Evolutionary conservation across 2,888 invertebrate genomes (phyloP).

Genomic region (Entomobrya proxima): DNA sequence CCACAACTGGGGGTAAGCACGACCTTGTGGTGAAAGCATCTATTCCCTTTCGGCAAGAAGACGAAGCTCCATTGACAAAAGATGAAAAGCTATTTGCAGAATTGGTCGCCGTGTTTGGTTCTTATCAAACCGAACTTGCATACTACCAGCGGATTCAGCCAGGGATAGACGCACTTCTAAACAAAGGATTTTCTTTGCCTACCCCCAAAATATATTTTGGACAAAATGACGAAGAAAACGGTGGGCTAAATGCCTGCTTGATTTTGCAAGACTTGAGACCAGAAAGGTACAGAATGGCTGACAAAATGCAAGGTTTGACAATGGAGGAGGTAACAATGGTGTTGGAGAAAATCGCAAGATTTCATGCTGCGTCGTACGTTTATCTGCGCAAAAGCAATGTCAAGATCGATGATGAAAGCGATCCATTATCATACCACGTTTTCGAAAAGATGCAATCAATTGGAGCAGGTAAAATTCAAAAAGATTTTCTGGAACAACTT

Average conservation of each 20-base stretch:
- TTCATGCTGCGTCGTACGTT: conserved; percentile 67
- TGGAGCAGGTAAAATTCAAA: background rate
- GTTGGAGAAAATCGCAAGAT: conserved; percentile 63
- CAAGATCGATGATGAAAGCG: background rate
- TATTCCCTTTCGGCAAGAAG: conserved; percentile 5
- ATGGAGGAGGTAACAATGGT: conserved; percentile 55
- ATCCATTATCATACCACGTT: background rate
- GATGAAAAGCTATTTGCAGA: background rate
- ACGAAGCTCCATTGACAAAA: background rate
- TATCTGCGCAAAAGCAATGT: conserved; percentile 4
- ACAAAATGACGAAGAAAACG: conserved; percentile 20
- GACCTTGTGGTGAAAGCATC: conserved; percentile 55
- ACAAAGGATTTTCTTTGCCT: conserved; percentile 9
- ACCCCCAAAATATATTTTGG: conserved; percentile 48
- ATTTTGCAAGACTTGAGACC: conserved; percentile 70
- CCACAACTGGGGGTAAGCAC: conserved; percentile 20
- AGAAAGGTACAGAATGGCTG: conserved; percentile 69
- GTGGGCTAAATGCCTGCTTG: conserved; percentile 31
- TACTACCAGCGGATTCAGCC: conserved; percentile 48
- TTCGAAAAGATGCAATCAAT: background rate
- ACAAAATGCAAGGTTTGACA: conserved; percentile 65
- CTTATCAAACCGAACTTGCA: conserved; percentile 22
- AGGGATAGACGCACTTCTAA: background rate
- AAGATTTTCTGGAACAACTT: background rate
- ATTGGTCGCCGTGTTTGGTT: background rate